Base-by-base conservation (phyloP, 2,888 invertebrate genomes). In the Acanthosepion esculentum region DNA sequence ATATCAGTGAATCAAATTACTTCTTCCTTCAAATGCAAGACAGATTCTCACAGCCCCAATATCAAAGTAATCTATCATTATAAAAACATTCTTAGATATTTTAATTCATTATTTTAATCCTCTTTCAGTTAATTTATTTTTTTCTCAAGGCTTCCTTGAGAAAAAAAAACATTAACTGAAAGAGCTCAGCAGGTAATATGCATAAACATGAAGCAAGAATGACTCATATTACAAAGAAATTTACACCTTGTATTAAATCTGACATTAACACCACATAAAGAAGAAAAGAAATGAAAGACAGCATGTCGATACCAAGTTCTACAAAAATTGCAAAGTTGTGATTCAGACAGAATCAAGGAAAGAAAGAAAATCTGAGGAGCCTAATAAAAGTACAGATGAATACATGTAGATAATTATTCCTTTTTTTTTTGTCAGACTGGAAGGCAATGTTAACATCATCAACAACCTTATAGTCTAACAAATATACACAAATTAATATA, bases 111-210 rank as follows among this genome's bases (percentile, higher is more conserved):
- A 41, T 41, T 41, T 41, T 2, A 78, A 78, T 78, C 78, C 78
- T 78, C n/a, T 78, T n/a, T 15, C n/a, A 41, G 3, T 41, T 41
- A 41, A 41, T 41, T 41, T 41, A 3, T 41, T 29, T 78, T 18
- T 26, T 78, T 29, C 29, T 78, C 10, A 78, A 78, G 12, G 26
- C 29, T 12, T 5, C 12, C 5, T 8, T 18, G 1, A n/a, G 10
- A 78, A 78, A 64, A 64, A 64, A 29, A 64, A 33, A 33, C 15
- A 5, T 78, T 6, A 78, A 78, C 7, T 78, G n/a, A 78, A 78
- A 78, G 78, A 78, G 78, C 78, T 78, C n/a, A 78, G 78, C 78
- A 78, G 78, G 78, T 78, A 78, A 78, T 78, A 18, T n/a, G 78
- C 78, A 33, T 23, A 59, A 23, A 23, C 59, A 59, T 59, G 33